These are phyloP conservation scores for Epinephelus cyanopodus DNA, from an alignment of 2,113 vertebrate genomes.

Conservation along the genomic window DNA sequence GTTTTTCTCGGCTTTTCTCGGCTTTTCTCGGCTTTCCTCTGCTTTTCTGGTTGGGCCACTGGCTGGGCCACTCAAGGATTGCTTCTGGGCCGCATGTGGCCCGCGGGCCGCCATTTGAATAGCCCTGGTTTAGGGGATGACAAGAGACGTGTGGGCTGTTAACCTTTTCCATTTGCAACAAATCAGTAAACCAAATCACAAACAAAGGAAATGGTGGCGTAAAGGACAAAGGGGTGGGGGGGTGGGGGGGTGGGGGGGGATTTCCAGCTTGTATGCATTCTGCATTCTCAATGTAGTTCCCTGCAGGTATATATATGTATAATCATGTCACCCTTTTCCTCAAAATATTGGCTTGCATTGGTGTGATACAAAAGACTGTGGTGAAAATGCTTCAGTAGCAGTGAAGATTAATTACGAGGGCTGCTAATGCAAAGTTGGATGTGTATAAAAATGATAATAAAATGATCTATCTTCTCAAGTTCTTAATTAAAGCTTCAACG, in stretches of 20 bases:
- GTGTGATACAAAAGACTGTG: constrained; percentile 5
- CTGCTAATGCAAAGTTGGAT: constrained; percentile 36
- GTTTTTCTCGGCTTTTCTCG: too few relatives aligned
- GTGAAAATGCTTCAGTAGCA: constrained; percentile 7
- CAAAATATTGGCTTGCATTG: constrained; percentile 12
- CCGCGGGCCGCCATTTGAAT: too few relatives aligned
- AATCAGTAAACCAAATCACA: background rate
- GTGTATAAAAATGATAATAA: constrained; percentile 38
- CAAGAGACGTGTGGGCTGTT: background rate
- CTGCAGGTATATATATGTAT: background rate
- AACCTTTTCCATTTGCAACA: background rate
- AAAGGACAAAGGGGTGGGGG: background rate
- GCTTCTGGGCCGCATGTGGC: too few relatives aligned
- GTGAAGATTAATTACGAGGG: constrained; percentile 35
- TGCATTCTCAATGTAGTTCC: background rate
- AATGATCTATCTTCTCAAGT: constrained; percentile 30
- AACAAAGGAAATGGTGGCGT: background rate
- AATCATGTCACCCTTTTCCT: background rate
- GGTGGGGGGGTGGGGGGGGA: too few relatives aligned
- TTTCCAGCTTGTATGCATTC: background rate
- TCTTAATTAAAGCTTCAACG: constrained; percentile 59
- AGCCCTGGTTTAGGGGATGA: background rate
- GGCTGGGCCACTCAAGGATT: too few relatives aligned
- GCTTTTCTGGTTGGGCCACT: too few relatives aligned
- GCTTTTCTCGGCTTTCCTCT: too few relatives aligned